Evolutionary conservation across 2,797 vertebrate species (phyloP).

Genomic region (Rhadinocentrus ornatus): DNA sequence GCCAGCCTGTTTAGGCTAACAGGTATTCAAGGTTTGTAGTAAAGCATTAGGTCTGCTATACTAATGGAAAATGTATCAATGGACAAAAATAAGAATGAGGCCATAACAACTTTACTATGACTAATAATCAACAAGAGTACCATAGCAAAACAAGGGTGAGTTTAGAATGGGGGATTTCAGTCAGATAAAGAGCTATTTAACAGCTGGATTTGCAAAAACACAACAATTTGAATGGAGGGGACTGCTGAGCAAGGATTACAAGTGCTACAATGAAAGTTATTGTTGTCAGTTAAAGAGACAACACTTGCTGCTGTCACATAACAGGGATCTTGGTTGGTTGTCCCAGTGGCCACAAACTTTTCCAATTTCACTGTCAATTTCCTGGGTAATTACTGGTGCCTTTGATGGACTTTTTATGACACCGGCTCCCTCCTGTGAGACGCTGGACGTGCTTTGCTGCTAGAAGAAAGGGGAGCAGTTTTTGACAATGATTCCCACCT

Average conservation of each 20-base stretch:
- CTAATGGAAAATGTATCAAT: neutral
- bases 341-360: conserved; percentile 84
- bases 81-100: neutral
- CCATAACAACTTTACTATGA: neutral
- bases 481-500: conserved; percentile 70
- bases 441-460: conserved; percentile 59
- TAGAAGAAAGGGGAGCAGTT: conserved; percentile 56
- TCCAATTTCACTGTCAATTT: conserved; percentile 90
- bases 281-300: conserved; percentile 37
- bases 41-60: neutral
- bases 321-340: conserved; percentile 65
- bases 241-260: conserved; percentile 33
- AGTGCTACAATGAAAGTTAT: conserved; percentile 49
- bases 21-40: neutral
- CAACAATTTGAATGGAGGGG: conserved; percentile 20
- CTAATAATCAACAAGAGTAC: neutral
- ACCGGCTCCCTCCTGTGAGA: conserved; percentile 70
- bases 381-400: conserved; percentile 87
- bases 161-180: neutral
- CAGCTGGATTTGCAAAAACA: conserved; percentile 26
- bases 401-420: conserved; percentile 88
- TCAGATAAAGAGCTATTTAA: neutral
- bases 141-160: neutral
- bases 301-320: conserved; percentile 64
- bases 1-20: neutral